Percentiles rank a stretch among this genome's conserved stretches.
Conservation (phyloP, 2,797 vertebrate genomes). For the Coreius guichenoti region DNA sequence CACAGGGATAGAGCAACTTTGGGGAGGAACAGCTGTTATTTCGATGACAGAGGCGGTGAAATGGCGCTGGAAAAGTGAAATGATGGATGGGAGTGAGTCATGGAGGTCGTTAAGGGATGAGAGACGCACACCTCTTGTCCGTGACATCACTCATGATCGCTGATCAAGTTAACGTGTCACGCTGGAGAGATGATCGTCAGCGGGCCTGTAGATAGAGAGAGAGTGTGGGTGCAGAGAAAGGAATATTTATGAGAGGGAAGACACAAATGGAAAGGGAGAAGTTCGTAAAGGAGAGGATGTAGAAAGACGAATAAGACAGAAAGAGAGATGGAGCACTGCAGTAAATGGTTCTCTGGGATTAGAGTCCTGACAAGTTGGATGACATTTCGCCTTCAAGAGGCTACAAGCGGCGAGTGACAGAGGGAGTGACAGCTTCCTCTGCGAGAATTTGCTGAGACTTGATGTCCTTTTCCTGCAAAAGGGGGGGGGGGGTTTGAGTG, state of each 20-base stretch:
- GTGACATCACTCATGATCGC: conserved; percentile 48
- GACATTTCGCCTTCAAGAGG: conserved; percentile 56
- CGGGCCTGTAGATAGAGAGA: conserved; percentile 14
- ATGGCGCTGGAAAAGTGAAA: conserved; percentile 12
- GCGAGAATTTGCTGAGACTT: conserved; percentile 27
- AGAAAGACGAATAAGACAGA: conserved; percentile 2
- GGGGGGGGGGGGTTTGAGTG: no score
- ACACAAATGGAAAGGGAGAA: conserved; percentile 22
- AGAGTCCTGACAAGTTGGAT: conserved; percentile 49
- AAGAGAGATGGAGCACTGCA: conserved; percentile 24
- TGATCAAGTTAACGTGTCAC: conserved; percentile 44
- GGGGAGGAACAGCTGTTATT: conserved; percentile 45
- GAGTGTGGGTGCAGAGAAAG: conserved; percentile 9
- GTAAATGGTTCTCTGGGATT: conserved; percentile 50
- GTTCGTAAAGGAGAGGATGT: background rate
- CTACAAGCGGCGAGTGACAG: conserved; percentile 43
- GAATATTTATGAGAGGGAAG: conserved; percentile 39
- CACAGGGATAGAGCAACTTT: conserved; percentile 30
- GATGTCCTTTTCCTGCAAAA: conserved; percentile 34
- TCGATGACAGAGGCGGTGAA: conserved; percentile 12
- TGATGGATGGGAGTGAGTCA: conserved; percentile 37
- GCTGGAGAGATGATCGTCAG: conserved; percentile 41
- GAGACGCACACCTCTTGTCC: conserved; percentile 40
- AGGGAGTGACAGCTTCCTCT: conserved; percentile 43
- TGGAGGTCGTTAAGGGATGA: conserved; percentile 43